Conservation (phyloP, 2,797 vertebrate genomes). For the Micrastur ruficollis region DNA sequence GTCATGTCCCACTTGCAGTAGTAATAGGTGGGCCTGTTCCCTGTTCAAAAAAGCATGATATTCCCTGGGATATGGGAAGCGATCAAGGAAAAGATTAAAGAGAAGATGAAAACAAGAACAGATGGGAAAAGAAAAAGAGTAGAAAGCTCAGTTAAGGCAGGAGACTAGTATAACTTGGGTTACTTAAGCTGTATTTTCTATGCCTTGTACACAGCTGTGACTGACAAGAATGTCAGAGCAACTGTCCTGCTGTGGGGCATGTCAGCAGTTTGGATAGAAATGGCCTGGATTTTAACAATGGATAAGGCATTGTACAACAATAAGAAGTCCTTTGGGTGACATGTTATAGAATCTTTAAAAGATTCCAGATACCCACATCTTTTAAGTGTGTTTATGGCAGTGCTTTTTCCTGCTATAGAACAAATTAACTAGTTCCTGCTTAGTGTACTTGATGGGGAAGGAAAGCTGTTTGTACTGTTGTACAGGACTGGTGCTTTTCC, state of each 20-base stretch:
- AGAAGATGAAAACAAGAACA: not conserved
- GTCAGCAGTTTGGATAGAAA: conserved; percentile 30
- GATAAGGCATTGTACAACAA: conserved; percentile 22
- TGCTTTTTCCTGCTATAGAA: not conserved
- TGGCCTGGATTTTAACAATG: conserved; percentile 33
- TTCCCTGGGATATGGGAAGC: not conserved
- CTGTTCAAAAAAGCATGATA: not conserved
- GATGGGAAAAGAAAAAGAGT: not conserved
- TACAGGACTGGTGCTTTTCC: not conserved
- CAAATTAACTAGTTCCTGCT: not conserved
- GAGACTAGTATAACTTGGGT: not conserved
- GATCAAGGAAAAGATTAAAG: not conserved
- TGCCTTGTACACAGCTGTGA: not conserved
- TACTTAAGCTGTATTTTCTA: conserved; percentile 7
- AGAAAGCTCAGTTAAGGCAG: not conserved
- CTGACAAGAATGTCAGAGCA: conserved; percentile 12
- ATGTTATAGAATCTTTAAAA: conserved; percentile 43
- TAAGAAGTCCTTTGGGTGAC: conserved; percentile 26
- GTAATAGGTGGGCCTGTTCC: not conserved
- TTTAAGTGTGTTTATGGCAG: not conserved
- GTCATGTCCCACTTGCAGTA: not conserved
- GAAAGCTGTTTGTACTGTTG: not conserved
- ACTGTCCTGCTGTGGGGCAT: conserved; percentile 30
- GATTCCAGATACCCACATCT: conserved; percentile 23
- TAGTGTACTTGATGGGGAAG: not conserved